phyloP scores from a whole-genome alignment of 2,888 invertebrate species.

The Heliconius ismenius region DNA sequence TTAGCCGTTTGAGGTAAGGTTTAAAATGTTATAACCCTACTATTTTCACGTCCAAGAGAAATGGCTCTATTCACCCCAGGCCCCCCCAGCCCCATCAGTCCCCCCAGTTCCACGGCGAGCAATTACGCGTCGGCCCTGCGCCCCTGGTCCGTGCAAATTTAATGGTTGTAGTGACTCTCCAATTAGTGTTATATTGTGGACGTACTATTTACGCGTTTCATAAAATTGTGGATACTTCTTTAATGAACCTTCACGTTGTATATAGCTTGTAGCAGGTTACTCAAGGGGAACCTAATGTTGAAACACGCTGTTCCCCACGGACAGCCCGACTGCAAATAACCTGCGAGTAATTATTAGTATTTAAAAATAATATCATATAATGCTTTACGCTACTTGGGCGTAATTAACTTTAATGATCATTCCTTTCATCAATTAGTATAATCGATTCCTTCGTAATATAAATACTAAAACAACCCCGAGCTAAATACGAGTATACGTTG shows the following conservation, averaged over 20 bases:
- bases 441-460: not conserved
- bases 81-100: conserved; percentile 50
- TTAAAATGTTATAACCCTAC: not conserved
- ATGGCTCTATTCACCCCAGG: conserved; percentile 64
- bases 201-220: conserved; percentile 24
- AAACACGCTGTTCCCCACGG: not conserved
- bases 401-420: not conserved
- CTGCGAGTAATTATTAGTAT: not conserved
- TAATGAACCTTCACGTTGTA: not conserved
- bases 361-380: not conserved
- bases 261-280: not conserved
- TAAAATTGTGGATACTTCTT: conserved; percentile 1
- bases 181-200: conserved; percentile 43
- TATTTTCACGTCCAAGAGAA: conserved; percentile 45
- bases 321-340: not conserved
- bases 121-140: conserved; percentile 62
- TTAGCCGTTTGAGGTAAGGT: conserved; percentile 35
- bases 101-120: conserved; percentile 43
- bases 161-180: conserved; percentile 53
- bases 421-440: conserved; percentile 16
- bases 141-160: conserved; percentile 64
- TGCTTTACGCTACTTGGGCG: not conserved
- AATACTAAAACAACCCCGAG: conserved; percentile 15
- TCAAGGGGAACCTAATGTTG: too few species aligned
- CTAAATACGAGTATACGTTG: conserved; percentile 24